Evolutionary conservation across 92 coral and sea anemone genomes (phyloP).

Genomic region (Epizoanthus ramosus): DNA sequence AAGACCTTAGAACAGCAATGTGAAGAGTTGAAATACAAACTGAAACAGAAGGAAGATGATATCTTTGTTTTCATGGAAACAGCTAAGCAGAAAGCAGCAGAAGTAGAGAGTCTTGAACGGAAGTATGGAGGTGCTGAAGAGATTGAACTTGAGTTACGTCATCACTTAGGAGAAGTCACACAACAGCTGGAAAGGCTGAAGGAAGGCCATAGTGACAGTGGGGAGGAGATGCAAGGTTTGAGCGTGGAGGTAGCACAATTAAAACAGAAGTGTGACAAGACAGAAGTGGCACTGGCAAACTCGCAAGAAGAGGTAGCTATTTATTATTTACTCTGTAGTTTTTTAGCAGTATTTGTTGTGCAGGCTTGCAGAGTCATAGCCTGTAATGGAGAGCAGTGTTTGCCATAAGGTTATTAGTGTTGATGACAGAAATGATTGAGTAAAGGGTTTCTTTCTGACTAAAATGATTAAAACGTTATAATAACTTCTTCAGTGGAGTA

Average conservation of each 20-base stretch:
- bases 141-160: conserved; percentile 81
- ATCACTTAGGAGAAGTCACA: conserved; percentile 82
- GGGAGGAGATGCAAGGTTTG: conserved; percentile 18
- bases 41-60: conserved; percentile 82
- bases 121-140: conserved; percentile 69
- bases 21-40: conserved; percentile 65
- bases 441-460: too few species aligned
- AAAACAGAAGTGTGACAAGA: conserved; percentile 1
- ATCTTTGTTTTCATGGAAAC: conserved; percentile 62
- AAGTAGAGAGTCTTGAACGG: conserved; percentile 60
- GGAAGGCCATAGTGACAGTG: conserved; percentile 16
- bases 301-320: conserved; percentile 26
- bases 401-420: too few species aligned
- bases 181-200: conserved; percentile 70
- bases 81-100: conserved; percentile 52
- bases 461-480: too few species aligned
- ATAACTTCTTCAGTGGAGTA: too few species aligned
- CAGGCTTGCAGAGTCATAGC: too few species aligned
- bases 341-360: too few species aligned
- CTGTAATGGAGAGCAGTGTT: too few species aligned
- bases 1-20: conserved; percentile 53
- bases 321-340: too few species aligned
- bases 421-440: too few species aligned
- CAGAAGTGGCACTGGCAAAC: not conserved
- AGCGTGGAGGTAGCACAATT: conserved; percentile 10